Percentiles rank a stretch among this genome's conserved stretches.
phyloP scores from a whole-genome alignment of 37 sponge, comb jelly and placozoan genomes.

The Beroe forskalii region DNA sequence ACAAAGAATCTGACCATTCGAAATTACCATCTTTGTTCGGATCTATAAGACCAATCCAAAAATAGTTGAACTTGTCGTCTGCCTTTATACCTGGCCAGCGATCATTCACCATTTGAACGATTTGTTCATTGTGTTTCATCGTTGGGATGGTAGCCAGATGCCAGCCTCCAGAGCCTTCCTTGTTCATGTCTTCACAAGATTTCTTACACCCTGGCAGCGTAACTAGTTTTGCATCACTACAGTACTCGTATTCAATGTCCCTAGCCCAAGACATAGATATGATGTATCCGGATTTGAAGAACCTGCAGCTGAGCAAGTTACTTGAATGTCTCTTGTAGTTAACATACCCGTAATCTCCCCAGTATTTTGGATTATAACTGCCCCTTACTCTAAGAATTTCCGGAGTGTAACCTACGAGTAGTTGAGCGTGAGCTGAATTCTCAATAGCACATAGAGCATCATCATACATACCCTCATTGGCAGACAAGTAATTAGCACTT shows the following conservation, averaged over 20 bases:
- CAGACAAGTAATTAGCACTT: not conserved
- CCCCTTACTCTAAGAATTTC: not conserved
- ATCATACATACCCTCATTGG: not conserved
- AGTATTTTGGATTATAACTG: not conserved
- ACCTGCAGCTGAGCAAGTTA: not conserved
- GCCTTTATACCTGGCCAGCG: not conserved
- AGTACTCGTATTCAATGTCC: not conserved
- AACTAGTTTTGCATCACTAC: not conserved
- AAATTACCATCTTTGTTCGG: not conserved
- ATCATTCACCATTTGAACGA: not conserved
- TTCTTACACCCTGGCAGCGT: not conserved
- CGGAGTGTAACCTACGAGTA: not conserved
- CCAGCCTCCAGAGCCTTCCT: too few species aligned
- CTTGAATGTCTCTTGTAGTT: not conserved
- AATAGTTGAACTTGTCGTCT: constrained; percentile 13
- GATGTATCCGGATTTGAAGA: not conserved
- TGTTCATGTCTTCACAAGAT: not conserved
- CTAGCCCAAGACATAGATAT: not conserved
- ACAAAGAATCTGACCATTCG: not conserved
- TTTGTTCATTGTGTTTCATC: not conserved
- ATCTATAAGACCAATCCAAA: not conserved
- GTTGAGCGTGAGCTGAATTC: not conserved
- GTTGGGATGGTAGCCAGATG: too few species aligned
- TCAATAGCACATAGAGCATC: not conserved
- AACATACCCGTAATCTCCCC: not conserved